Conservation (phyloP, 2,113 vertebrate species). For the Suricata suricatta region DNA sequence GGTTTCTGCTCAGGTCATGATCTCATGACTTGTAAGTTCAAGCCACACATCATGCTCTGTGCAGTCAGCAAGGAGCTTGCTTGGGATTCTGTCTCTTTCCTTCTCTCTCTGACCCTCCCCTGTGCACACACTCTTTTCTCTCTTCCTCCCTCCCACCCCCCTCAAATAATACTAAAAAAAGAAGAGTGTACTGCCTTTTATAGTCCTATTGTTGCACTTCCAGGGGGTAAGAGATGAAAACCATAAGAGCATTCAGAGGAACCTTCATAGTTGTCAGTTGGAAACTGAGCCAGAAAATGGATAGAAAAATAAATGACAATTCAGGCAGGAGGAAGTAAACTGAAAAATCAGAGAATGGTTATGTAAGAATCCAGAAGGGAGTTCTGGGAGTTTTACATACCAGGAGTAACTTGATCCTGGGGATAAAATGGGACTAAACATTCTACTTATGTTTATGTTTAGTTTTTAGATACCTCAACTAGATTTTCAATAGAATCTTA, state of each 20-base stretch:
- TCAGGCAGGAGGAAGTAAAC: neutral
- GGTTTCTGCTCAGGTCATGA: too few relatives aligned
- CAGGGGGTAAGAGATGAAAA: neutral
- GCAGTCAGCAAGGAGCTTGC: too few relatives aligned
- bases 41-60: too few relatives aligned
- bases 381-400: neutral
- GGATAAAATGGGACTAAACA: neutral
- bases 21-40: too few relatives aligned
- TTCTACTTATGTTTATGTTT: neutral
- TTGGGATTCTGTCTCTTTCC: too few relatives aligned
- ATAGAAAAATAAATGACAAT: neutral
- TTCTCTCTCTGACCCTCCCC: too few relatives aligned
- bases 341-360: neutral
- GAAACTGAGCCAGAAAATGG: neutral
- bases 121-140: too few relatives aligned
- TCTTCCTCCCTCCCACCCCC: too few relatives aligned
- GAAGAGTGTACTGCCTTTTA: neutral
- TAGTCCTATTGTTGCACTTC: neutral
- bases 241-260: neutral
- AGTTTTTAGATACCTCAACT: neutral
- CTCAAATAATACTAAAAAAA: too few relatives aligned
- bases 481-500: neutral
- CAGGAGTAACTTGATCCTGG: neutral
- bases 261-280: neutral
- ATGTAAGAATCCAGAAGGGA: neutral